Conservation (phyloP, 2,797 vertebrate species). For the Macroramphosus scolopax region DNA sequence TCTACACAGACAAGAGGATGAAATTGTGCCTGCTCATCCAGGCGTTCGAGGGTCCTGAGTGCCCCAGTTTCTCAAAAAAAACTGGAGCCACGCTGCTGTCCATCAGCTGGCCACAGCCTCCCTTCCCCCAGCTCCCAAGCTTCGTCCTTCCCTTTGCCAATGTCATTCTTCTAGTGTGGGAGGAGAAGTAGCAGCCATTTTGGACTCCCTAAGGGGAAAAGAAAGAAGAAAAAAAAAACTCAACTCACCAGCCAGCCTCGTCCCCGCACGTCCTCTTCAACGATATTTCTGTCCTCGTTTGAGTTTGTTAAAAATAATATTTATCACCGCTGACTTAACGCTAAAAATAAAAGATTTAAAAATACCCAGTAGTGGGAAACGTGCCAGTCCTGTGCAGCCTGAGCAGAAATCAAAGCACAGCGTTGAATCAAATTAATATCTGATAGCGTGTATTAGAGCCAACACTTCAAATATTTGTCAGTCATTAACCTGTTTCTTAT, state of each 20-base stretch:
- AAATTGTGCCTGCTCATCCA: constrained; percentile 15
- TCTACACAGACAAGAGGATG: constrained; percentile 3
- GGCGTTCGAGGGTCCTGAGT: constrained; percentile 23
- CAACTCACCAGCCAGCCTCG: constrained; percentile 7
- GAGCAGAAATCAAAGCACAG: constrained; percentile 37
- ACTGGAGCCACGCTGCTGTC: constrained; percentile 31
- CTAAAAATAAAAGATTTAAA: constrained; percentile 1
- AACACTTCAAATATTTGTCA: constrained; percentile 39
- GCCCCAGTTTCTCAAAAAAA: too few relatives aligned
- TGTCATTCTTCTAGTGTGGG: constrained; percentile 58
- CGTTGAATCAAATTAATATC: constrained; percentile 43
- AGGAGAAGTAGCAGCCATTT: constrained; percentile 63
- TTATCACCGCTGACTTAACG: constrained; percentile 12
- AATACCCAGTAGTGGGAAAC: constrained; percentile 23
- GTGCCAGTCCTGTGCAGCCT: constrained; percentile 21
- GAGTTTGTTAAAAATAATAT: constrained; percentile 29
- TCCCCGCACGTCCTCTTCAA: too few relatives aligned
- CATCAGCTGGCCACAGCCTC: constrained; percentile 36
- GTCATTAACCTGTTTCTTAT: constrained; percentile 54
- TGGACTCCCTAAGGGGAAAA: constrained; percentile 49
- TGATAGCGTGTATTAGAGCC: constrained; percentile 38
- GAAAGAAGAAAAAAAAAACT: constrained; percentile 19
- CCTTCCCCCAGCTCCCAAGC: constrained; percentile 21
- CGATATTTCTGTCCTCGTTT: constrained; percentile 12
- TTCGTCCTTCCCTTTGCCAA: constrained; percentile 59